phyloP scores from a whole-genome alignment of 2,797 vertebrate species.

The Selene dorsalis region DNA sequence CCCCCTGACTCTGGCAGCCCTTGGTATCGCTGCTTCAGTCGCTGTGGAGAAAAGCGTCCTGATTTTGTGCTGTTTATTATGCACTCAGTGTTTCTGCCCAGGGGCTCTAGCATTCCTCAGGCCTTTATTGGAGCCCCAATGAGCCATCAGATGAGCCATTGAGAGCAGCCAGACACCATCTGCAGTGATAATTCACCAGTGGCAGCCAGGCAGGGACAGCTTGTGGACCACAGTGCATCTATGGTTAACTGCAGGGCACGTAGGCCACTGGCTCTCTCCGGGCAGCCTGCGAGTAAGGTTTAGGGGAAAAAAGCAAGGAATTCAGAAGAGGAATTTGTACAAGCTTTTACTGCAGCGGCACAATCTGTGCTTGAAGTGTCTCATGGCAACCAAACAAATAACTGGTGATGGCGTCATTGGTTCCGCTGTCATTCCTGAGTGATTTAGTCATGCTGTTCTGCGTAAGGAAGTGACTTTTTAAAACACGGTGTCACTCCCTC shows the following conservation, averaged over 20 bases:
- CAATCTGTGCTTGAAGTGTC: conserved; percentile 59
- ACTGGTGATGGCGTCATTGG: conserved; percentile 74
- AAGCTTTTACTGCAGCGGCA: conserved; percentile 51
- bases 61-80: conserved; percentile 80
- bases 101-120: conserved; percentile 80
- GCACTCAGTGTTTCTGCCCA: conserved; percentile 74
- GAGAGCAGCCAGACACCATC: conserved; percentile 82
- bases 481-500: conserved; percentile 60
- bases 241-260: conserved; percentile 66
- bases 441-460: conserved; percentile 77
- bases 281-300: conserved; percentile 47
- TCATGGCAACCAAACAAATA: conserved; percentile 85
- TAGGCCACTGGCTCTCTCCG: conserved; percentile 45
- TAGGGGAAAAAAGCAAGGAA: conserved; percentile 32
- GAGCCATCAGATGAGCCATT: conserved; percentile 83
- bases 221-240: conserved; percentile 68
- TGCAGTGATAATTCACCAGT: conserved; percentile 80
- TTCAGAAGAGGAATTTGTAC: conserved; percentile 49
- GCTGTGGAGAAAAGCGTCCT: conserved; percentile 72
- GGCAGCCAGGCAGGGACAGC: conserved; percentile 74
- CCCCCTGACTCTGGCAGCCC: conserved; percentile 74
- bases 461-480: conserved; percentile 68
- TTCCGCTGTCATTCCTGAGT: conserved; percentile 82
- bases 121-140: conserved; percentile 80
- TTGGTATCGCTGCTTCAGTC: conserved; percentile 74